These are phyloP conservation scores for Eumeta japonica DNA, from an alignment of 1,140 invertebrate genomes.

Conservation along the genomic window DNA sequence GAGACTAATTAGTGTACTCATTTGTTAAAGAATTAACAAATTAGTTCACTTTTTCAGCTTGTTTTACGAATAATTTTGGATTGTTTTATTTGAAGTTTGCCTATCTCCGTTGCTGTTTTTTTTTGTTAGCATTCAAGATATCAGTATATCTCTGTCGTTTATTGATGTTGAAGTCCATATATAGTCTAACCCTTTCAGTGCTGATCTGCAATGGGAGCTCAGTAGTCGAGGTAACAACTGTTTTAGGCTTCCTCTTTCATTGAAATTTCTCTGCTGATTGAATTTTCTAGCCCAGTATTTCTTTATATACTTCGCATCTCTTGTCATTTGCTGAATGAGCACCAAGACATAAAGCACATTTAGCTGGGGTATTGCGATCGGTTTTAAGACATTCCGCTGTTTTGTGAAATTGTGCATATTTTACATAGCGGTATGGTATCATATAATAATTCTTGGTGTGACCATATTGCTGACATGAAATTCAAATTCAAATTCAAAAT, in stretches of 20 bases:
- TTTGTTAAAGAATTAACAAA: constrained; percentile 14
- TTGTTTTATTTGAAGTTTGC: too few species aligned
- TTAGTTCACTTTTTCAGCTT: constrained; percentile 10
- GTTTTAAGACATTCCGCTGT: constrained; percentile 3
- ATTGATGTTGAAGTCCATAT: too few species aligned
- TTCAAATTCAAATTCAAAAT: too few species aligned
- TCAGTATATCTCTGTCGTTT: too few species aligned
- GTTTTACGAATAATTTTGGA: constrained; percentile 5
- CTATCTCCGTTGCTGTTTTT: too few species aligned
- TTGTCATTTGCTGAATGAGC: constrained; percentile 8
- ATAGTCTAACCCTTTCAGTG: too few species aligned
- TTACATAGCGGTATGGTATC: constrained; percentile 4
- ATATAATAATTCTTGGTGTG: constrained; percentile 2
- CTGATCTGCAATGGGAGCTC: too few species aligned
- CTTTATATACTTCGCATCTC: constrained; percentile 5
- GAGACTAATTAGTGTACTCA: constrained; percentile 14
- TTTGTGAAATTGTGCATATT: constrained; percentile 3
- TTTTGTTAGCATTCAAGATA: too few species aligned
- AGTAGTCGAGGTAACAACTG: too few species aligned
- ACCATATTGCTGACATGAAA: constrained; percentile 33
- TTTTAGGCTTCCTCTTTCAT: too few species aligned
- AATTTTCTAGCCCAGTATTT: too few species aligned
- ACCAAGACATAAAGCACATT: constrained; percentile 7
- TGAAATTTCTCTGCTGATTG: too few species aligned
- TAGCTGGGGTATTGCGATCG: constrained; percentile 5